These are phyloP conservation scores for Pheucticus melanocephalus DNA, from an alignment of 2,113 vertebrate genomes.

Conservation along the genomic window DNA sequence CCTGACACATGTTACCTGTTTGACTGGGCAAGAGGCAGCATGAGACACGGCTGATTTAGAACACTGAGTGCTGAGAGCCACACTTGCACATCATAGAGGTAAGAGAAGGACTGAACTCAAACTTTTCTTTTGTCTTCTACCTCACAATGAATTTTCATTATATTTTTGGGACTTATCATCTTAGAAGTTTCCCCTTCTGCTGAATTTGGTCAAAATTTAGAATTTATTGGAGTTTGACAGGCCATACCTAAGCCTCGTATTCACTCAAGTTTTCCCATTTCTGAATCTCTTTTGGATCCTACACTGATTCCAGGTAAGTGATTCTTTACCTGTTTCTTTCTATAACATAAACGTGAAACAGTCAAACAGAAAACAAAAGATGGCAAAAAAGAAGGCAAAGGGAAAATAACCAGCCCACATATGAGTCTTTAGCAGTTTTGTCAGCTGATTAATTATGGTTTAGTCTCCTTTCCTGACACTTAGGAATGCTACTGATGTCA, in stretches of 20 bases:
- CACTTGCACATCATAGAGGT: not conserved
- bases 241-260: not conserved
- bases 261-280: not conserved
- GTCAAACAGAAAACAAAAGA: not conserved
- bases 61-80: not conserved
- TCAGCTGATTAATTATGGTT: not conserved
- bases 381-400: not conserved
- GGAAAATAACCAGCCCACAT: not conserved
- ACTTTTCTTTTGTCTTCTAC: not conserved
- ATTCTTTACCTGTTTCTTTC: not conserved
- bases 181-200: not conserved
- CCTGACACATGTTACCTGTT: not conserved
- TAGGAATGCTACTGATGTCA: not conserved
- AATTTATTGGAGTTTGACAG: not conserved
- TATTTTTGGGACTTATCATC: not conserved
- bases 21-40: not conserved
- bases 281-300: not conserved
- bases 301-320: not conserved
- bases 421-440: not conserved
- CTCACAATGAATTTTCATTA: not conserved
- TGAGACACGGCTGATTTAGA: rapidly evolving
- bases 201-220: not conserved
- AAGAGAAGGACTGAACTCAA: not conserved
- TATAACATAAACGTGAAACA: not conserved
- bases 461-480: not conserved